Conservation (phyloP, 2,113 vertebrate species). For the Amblyornis subalaris region DNA sequence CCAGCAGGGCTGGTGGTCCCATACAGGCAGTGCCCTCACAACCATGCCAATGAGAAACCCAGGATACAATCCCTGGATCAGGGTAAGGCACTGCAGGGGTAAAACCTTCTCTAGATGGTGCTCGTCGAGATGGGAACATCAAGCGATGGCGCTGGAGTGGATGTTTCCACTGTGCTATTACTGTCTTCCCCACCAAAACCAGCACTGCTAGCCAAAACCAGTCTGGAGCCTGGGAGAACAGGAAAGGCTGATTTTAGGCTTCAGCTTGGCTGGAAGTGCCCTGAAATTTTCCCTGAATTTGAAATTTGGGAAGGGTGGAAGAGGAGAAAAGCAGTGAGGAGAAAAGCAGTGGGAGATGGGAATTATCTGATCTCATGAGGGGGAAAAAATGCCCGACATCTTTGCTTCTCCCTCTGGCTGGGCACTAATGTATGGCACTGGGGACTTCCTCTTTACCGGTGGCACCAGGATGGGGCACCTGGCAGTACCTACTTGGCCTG, state of each 20-base stretch:
- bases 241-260: neutral
- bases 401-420: neutral
- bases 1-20: neutral
- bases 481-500: neutral
- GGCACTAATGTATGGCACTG: rapidly evolving
- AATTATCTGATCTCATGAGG: rapidly evolving
- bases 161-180: rapidly evolving
- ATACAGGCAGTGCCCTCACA: rapidly evolving
- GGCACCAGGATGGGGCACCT: rapidly evolving
- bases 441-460: neutral
- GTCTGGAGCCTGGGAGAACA: neutral
- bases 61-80: neutral
- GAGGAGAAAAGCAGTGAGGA: neutral
- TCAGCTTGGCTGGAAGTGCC: neutral
- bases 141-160: neutral
- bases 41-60: neutral
- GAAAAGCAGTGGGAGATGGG: neutral
- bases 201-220: neutral
- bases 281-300: neutral
- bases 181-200: neutral
- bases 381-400: neutral
- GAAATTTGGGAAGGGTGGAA: neutral
- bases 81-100: neutral
- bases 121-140: neutral
- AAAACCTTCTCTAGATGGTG: neutral